A percentile compares a stretch with the other conserved stretches of the same genome.
Conservation (phyloP, 2,113 vertebrate species). For the Phrynosoma platyrhinos region DNA sequence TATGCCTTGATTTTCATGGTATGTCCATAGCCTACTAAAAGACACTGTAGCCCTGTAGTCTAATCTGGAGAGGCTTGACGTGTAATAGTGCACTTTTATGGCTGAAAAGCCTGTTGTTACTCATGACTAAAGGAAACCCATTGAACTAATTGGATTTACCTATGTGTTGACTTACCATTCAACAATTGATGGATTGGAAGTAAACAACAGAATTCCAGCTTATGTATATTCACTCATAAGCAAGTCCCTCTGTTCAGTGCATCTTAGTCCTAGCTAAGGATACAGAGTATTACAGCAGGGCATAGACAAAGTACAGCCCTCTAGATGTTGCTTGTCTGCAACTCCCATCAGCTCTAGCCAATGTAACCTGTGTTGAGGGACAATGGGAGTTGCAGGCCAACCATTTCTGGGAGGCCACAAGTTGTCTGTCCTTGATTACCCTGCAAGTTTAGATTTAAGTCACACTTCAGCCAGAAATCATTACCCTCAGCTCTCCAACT, state of each 20-base stretch:
- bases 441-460: neutral
- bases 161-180: too few relatives aligned
- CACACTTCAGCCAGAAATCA: too few relatives aligned
- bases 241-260: neutral
- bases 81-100: neutral
- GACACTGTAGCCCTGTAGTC: slow-evolving; percentile 21
- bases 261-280: neutral
- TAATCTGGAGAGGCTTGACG: neutral
- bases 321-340: neutral
- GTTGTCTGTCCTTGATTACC: neutral
- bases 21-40: neutral
- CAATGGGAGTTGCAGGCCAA: neutral
- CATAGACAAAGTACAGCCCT: neutral
- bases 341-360: neutral
- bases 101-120: too few relatives aligned
- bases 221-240: neutral
- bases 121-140: neutral
- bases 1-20: slow-evolving; percentile 1
- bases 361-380: neutral
- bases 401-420: neutral
- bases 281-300: neutral
- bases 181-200: too few relatives aligned
- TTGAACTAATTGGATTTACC: too few relatives aligned
- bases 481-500: neutral
- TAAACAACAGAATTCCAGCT: too few relatives aligned